Evolutionary conservation across 1,140 invertebrate species (phyloP).

Genomic region (Triops longicaudatus): DNA sequence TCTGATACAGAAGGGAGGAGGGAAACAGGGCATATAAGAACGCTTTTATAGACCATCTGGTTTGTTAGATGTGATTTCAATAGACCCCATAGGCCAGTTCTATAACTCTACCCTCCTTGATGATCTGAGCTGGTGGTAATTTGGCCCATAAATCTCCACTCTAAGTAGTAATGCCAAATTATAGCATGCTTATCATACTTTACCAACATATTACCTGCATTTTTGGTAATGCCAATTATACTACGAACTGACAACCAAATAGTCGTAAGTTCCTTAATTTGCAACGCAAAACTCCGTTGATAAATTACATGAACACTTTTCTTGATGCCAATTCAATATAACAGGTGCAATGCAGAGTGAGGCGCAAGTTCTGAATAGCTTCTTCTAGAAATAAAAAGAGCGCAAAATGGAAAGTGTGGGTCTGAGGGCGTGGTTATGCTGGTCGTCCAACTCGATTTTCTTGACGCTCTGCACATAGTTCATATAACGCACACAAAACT

Average conservation of each 20-base stretch:
- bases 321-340: too few species aligned
- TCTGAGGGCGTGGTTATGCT: neutral
- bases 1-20: neutral
- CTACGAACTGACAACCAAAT: too few species aligned
- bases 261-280: too few species aligned
- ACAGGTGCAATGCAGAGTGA: neutral
- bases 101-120: neutral
- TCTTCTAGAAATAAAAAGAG: neutral
- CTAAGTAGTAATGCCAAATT: too few species aligned
- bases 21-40: neutral
- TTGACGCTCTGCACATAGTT: neutral
- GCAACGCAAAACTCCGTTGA: too few species aligned
- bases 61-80: constrained; percentile 7
- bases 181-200: too few species aligned
- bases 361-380: neutral
- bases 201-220: too few species aligned
- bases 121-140: too few species aligned
- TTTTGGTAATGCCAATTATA: too few species aligned
- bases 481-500: neutral
- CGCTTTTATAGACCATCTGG: constrained; percentile 11
- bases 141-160: too few species aligned
- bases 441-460: neutral
- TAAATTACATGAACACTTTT: too few species aligned
- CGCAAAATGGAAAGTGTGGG: neutral
- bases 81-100: neutral